Base-by-base conservation (phyloP, 2,888 invertebrate species). In the Dynastes maya region DNA sequence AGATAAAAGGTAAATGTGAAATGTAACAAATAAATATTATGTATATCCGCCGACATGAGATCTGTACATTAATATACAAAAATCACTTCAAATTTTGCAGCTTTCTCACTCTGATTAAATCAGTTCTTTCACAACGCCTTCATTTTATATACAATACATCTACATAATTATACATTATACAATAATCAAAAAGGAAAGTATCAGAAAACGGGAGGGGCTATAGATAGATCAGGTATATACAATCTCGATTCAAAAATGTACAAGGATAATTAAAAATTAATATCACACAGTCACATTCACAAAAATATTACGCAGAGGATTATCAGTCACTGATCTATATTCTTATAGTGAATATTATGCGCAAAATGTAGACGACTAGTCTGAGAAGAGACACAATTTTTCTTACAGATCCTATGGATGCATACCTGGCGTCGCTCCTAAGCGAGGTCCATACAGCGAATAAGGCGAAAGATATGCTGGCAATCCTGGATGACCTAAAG, bases 401-500 rank as follows among this genome's bases (percentile, higher is more conserved):
- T 58, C 22, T 22, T 9, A 22, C 5, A 22, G 70, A 65, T 67
- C 80, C 83, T 93, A 93, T 86, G 93, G 93, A 90, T 94, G 95
- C 92, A 94, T 93, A 86, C 93, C 92, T 86, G 93, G 92, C 77
- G 95, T 92, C 80, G 95, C 94, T 84, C 96, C 95, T 86, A 96
- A 92, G 85, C 96, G 91, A 61, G 95, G 95, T 2, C 95, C 95
- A 87, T 97, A 97, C 80, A 97, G 89, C 58, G 96, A 94, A 88
- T 97, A 97, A 37, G 96, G 96, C 1, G 96, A 95, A 88, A 97
- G 95, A 88, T 96, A 96, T 55, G 95, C 95, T 3, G 95, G 94
- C 83, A 96, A 89, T 27, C 95, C 94, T 9, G 95, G 95, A 86
- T 95, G 94, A 3, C 94, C 93, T 27, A 93, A 91, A 83, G 94